Evolutionary conservation across 2,113 vertebrate genomes (phyloP).

Genomic region (Dipodomys stephensi): DNA sequence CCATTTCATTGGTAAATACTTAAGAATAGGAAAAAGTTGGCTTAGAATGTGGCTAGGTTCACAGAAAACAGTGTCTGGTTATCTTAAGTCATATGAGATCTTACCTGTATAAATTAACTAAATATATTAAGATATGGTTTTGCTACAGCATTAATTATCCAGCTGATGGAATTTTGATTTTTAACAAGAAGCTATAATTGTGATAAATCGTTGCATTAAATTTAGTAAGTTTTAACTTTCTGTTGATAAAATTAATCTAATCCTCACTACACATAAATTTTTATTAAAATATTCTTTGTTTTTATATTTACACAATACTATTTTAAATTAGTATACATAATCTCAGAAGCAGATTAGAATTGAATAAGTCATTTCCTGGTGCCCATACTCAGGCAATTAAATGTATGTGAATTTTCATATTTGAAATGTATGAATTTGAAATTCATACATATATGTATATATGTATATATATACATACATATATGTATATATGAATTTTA

Average conservation of each 20-base stretch:
- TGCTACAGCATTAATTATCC: constrained; percentile 38
- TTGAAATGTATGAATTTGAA: no score
- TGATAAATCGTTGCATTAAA: constrained; percentile 22
- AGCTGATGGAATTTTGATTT: constrained; percentile 55
- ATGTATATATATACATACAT: no score
- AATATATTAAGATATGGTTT: not conserved
- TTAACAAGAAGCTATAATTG: not conserved
- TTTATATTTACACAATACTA: not conserved
- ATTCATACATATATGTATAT: no score
- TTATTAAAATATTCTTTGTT: not conserved
- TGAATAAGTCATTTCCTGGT: not conserved
- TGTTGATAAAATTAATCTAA: not conserved
- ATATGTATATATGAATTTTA: constrained; percentile 35
- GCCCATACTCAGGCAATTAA: constrained; percentile 39
- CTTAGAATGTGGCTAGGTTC: not conserved
- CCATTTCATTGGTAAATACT: not conserved
- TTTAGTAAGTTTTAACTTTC: constrained; percentile 38
- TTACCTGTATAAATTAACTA: constrained; percentile 43
- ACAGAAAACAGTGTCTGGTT: not conserved
- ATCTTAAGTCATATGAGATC: constrained; percentile 5
- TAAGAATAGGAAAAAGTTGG: not conserved
- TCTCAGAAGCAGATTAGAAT: not conserved
- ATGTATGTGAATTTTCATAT: constrained; percentile 72
- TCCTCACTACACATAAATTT: not conserved
- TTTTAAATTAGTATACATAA: not conserved